Conservation (phyloP, 2,113 vertebrate genomes). For the Centrocercus urophasianus region DNA sequence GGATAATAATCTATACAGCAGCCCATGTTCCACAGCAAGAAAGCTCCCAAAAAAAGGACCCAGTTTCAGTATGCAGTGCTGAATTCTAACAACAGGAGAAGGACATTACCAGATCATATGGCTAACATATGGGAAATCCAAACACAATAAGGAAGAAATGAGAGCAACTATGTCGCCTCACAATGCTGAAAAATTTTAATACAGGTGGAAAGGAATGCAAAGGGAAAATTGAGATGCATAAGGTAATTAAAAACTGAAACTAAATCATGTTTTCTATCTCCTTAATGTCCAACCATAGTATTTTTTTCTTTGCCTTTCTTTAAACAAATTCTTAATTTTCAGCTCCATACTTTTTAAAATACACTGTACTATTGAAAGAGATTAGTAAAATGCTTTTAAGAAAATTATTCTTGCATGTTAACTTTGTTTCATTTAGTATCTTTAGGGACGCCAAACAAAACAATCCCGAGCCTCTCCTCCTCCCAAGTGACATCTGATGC, state of each 20-base stretch:
- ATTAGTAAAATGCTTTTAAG: background rate
- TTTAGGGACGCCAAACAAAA: background rate
- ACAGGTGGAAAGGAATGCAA: background rate
- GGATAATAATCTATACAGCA: background rate
- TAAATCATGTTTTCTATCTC: background rate
- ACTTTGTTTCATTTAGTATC: background rate
- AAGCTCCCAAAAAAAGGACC: background rate
- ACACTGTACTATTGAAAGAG: background rate
- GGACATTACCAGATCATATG: background rate
- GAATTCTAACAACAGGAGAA: background rate
- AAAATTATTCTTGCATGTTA: background rate
- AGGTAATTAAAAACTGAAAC: background rate
- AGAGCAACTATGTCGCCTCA: background rate
- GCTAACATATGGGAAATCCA: background rate
- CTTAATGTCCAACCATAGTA: background rate
- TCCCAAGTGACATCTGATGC: background rate
- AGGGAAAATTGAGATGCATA: background rate
- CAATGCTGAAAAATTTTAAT: background rate
- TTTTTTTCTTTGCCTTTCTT: background rate
- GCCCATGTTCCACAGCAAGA: background rate
- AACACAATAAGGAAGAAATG: background rate
- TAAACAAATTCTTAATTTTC: background rate
- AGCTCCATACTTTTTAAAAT: background rate
- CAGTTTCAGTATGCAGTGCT: background rate
- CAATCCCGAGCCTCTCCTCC: background rate